These are phyloP conservation scores for Petrosia ficiformis DNA, from an alignment of 37 sponge, comb jelly and placozoan genomes.

Conservation along the genomic window DNA sequence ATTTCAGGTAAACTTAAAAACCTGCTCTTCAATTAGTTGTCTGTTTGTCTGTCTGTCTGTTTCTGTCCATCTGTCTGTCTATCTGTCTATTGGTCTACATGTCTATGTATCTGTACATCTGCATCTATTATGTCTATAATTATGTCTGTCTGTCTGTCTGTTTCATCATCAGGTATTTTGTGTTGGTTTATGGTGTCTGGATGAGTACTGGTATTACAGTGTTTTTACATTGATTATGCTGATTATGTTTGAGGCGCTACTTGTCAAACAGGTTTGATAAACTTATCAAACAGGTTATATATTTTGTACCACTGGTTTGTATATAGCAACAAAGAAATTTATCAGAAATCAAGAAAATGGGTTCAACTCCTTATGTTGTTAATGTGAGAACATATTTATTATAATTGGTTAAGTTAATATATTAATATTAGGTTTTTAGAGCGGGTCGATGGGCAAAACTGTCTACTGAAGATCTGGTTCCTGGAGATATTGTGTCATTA, in stretches of 20 bases:
- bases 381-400: slow-evolving; percentile 12
- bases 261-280: slow-evolving; percentile 85
- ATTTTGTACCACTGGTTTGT: neutral
- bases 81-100: too few relatives aligned
- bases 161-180: slow-evolving; percentile 99
- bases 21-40: too few relatives aligned
- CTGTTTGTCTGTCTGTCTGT: too few relatives aligned
- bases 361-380: slow-evolving; percentile 60
- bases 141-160: slow-evolving; percentile 36
- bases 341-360: slow-evolving; percentile 80
- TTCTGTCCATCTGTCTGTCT: too few relatives aligned
- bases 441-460: slow-evolving; percentile 75
- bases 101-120: too few relatives aligned
- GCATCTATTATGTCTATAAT: too few relatives aligned
- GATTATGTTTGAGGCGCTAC: slow-evolving; percentile 89
- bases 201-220: slow-evolving; percentile 99
- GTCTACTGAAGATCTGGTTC: slow-evolving; percentile 67
- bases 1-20: slow-evolving; percentile 79
- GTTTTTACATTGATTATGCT: slow-evolving; percentile 95
- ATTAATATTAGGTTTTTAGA: slow-evolving; percentile 57
- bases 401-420: slow-evolving; percentile 13
- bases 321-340: slow-evolving; percentile 87
- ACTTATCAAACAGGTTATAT: neutral
- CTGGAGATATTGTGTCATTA: slow-evolving; percentile 90
- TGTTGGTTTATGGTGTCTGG: slow-evolving; percentile 96